Evolutionary conservation across 2,888 invertebrate genomes (phyloP), one percentile per base, ranked within the genome.

Genomic region (Pterostichus madidus): DNA sequence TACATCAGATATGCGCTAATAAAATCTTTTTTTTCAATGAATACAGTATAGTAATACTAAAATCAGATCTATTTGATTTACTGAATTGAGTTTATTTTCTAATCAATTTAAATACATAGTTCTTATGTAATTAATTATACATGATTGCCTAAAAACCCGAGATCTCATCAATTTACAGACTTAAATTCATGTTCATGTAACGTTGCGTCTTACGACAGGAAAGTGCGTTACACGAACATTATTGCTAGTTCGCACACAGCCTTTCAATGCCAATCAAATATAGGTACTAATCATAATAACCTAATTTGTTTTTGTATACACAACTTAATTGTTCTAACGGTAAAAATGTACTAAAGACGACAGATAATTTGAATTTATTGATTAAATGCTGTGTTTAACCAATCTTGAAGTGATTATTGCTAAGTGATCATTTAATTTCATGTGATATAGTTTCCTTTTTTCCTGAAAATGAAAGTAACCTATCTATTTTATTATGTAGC

Each of bases 121-220:
- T 71, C 15, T 71, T 10, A 71, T 71, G 39, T 39, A 39, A 39
- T 64, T 59, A 59, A 44, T 44, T 44, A 71, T 44, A 71, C 68
- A 71, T 71, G 68, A 71, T 71, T 71, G 68, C 68, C 68, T 71
- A 71, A 71, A 39, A 71, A 71, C 68, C 68, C 68, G 68, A 71
- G 17, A 35, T 64, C 17, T 71, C 17, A 71, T 71, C 17, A 71
- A 71, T 71, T 44, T 71, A 44, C 44, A 71, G 13, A 44, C 13
- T 35, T 68, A 35, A 13, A n/a, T 71, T 32, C 32, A 71, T 71
- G 39, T 71, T 71, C 17, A 13, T 64, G 44, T 44, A 71, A 71
- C 17, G 44, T 44, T 44, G 5, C 44, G 17, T 3, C 5, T 44
- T 44, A 4, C 44, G 44, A 39, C 39, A 39, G 24, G 15, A 71